Conservation (phyloP, 1,140 invertebrate genomes). For the Lanistes nyassanus region DNA sequence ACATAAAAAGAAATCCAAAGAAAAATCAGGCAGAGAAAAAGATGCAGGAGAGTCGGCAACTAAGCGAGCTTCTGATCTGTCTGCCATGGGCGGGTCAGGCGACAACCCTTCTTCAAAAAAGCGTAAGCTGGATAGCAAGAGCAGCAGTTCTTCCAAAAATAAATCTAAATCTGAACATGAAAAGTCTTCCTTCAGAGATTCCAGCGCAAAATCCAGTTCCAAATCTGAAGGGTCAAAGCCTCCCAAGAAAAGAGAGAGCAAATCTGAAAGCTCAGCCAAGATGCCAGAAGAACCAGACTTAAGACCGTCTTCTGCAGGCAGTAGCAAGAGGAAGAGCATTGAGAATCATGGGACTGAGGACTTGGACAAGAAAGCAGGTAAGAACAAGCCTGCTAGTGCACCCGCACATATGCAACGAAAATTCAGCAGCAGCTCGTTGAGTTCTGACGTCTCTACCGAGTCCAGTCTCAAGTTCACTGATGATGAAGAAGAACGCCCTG, state of each 20-base stretch:
- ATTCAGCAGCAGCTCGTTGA: conserved; percentile 4
- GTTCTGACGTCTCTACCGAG: conserved; percentile 11
- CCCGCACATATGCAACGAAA: background rate
- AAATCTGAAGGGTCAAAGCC: background rate
- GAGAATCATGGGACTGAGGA: background rate
- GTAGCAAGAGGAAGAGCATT: too few relatives aligned
- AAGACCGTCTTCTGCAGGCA: too few relatives aligned
- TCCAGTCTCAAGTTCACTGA: conserved; percentile 20
- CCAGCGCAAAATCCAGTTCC: background rate
- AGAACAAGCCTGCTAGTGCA: background rate
- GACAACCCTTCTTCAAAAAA: background rate
- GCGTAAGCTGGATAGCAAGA: conserved; percentile 1
- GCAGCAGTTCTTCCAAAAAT: background rate
- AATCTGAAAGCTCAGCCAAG: too few relatives aligned
- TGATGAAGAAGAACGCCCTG: conserved; percentile 10
- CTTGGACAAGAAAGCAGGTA: background rate
- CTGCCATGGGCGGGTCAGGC: background rate
- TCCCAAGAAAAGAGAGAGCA: too few relatives aligned
- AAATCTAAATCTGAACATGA: conserved; percentile 7
- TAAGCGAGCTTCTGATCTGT: background rate
- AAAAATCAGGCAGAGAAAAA: conserved; percentile 5
- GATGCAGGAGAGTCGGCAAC: background rate
- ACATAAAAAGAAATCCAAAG: conserved; percentile 1
- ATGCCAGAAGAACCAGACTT: too few relatives aligned
- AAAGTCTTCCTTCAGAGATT: background rate